Base-by-base conservation (phyloP, 2,888 invertebrate species). In the Itoplectis maculator region DNA sequence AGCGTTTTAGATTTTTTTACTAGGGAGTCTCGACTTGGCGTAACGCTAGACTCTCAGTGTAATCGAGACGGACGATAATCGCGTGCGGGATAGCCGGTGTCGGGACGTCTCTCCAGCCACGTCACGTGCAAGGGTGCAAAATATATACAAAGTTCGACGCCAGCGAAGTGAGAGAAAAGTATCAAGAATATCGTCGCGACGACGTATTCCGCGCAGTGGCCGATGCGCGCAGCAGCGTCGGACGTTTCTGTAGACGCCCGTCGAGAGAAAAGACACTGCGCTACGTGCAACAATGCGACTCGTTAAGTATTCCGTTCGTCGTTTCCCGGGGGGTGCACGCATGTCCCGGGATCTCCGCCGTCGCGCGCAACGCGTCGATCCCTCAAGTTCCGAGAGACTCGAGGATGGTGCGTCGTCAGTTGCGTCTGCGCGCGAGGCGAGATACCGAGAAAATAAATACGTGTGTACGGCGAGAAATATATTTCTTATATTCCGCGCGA, bases 281-380 rank as follows among this genome's bases (percentile, higher is more conserved):
- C 85, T 89, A 88, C 85, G 85, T 85, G 86, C 85, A 87, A 86
- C 89, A 89, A 89, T 89, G 89, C 88, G 79, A 76, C 88, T 86
- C 77, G 61, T 89, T 87, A 83, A 84, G 87, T 88, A 90, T 90
- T 89, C 89, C 56, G 77, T 81, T 85, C 88, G 85, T 81, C 75
- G 84, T 84, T 81, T n/a, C n/a, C 49, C 77, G 75, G 76, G 72
- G 15, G 77, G 75, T 40, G 37, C 72, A 72, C 68, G 65, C 40
- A 49, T 77, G 68, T 78, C 54, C 20, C 37, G 51, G 51, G 54
- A 59, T 79, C 76, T 77, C 49, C 35, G 51, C 45, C 77, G 74
- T 69, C 68, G 61, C 51, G 65, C 59, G 45, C n/a, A n/a, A 51
- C 73, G 23, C 68, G 23, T 66, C 45, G 42, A n/a, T 42, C n/a